Conservation (phyloP, 2,113 vertebrate species). For the Catharus bicknelli region DNA sequence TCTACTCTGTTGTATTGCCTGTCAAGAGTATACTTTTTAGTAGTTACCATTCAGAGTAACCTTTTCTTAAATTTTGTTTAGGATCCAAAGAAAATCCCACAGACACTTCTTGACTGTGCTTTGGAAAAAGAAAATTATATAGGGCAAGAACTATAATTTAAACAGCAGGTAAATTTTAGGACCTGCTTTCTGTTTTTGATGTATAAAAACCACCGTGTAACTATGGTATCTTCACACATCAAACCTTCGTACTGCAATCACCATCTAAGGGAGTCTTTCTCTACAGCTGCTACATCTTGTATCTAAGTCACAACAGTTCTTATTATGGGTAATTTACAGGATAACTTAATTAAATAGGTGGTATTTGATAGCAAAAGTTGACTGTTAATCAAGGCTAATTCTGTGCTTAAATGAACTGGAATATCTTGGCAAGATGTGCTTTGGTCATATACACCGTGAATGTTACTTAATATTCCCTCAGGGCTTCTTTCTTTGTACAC, state of each 20-base stretch:
- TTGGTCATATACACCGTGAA: background rate
- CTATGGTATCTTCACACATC: background rate
- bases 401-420: background rate
- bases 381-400: background rate
- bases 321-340: background rate
- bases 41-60: background rate
- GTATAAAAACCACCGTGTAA: background rate
- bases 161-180: background rate
- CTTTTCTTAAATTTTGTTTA: background rate
- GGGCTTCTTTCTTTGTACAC: background rate
- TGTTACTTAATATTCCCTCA: background rate
- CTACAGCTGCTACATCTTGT: background rate
- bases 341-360: background rate
- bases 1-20: background rate
- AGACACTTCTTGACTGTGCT: background rate
- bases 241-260: background rate
- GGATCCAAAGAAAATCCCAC: fast-evolving
- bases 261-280: background rate
- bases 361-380: background rate
- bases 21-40: background rate
- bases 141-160: background rate
- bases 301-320: background rate
- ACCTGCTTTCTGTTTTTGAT: background rate
- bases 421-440: background rate
- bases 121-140: background rate